phyloP scores from a whole-genome alignment of 1,140 invertebrate genomes.

The Drosophila repleta region DNA sequence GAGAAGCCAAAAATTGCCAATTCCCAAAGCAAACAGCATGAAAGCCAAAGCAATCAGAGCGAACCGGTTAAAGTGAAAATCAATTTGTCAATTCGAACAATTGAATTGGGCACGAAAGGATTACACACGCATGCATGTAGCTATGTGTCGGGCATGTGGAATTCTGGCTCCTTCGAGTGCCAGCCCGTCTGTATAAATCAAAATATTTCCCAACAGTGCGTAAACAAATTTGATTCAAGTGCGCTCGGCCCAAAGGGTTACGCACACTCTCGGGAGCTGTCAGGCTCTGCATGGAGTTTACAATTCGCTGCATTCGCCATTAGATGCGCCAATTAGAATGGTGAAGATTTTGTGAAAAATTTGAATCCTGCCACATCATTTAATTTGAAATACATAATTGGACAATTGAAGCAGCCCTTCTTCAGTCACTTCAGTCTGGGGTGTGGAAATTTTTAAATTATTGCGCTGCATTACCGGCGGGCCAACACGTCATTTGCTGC shows the following conservation, averaged over 20 bases:
- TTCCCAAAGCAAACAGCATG: conserved; percentile 72
- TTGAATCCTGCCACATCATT: conserved; percentile 84
- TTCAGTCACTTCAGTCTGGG: conserved; percentile 27
- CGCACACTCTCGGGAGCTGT: conserved; percentile 8
- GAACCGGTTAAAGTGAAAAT: conserved; percentile 72
- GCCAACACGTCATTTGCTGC: conserved; percentile 57
- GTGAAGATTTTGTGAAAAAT: conserved; percentile 66
- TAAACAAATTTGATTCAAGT: conserved; percentile 76
- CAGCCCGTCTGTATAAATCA: conserved; percentile 66
- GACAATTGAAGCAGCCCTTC: conserved; percentile 45
- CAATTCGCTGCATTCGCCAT: conserved; percentile 73
- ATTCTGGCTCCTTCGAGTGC: conserved; percentile 24
- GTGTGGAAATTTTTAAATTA: conserved; percentile 81
- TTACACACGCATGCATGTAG: conserved; percentile 47
- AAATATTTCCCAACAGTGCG: conserved; percentile 71
- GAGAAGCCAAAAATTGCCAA: conserved; percentile 47
- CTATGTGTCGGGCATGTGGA: neutral
- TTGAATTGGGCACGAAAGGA: conserved; percentile 77
- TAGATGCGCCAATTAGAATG: conserved; percentile 77
- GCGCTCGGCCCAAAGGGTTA: conserved; percentile 53
- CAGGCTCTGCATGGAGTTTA: conserved; percentile 34
- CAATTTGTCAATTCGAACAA: conserved; percentile 81
- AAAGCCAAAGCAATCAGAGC: conserved; percentile 73
- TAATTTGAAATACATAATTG: conserved; percentile 76
- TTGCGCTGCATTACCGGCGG: conserved; percentile 59